Percentiles rank a stretch among this genome's conserved stretches.
Evolutionary conservation across 2,888 invertebrate genomes (phyloP).

Genomic region (Mechanitis mazaeus): DNA sequence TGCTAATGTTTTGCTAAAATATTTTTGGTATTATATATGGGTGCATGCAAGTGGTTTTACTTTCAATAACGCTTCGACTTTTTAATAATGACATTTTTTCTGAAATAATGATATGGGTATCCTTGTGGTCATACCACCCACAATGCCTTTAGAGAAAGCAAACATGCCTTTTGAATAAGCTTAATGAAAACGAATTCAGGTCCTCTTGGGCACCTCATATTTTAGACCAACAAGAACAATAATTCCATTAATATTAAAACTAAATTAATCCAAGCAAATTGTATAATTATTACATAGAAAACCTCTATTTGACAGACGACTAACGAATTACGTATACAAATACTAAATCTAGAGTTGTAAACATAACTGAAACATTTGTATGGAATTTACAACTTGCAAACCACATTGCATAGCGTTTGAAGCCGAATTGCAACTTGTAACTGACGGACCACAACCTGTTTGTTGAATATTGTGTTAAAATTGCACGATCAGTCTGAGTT

Average conservation of each 20-base stretch:
- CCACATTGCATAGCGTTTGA: conserved; percentile 4
- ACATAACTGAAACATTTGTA: conserved; percentile 2
- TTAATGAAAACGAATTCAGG: too few relatives aligned
- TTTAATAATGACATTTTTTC: too few relatives aligned
- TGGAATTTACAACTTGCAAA: conserved; percentile 7
- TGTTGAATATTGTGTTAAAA: conserved; percentile 5
- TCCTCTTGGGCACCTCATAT: too few relatives aligned
- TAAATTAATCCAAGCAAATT: too few relatives aligned
- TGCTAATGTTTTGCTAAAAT: background rate
- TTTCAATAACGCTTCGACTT: background rate
- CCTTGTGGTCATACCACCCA: too few relatives aligned
- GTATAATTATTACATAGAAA: background rate
- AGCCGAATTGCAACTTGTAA: conserved; percentile 4
- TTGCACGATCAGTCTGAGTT: conserved; percentile 1
- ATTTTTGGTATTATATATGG: background rate
- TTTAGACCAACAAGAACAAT: too few relatives aligned
- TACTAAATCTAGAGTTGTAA: background rate
- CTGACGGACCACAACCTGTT: conserved; percentile 1
- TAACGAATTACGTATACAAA: background rate
- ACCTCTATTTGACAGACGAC: background rate
- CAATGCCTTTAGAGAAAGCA: too few relatives aligned
- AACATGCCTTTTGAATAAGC: too few relatives aligned
- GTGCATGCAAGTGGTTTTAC: background rate
- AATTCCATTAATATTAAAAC: too few relatives aligned
- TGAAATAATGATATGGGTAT: too few relatives aligned